These are phyloP conservation scores for Yponomeuta cagnagella DNA, from an alignment of 2,888 invertebrate genomes.

Conservation along the genomic window DNA sequence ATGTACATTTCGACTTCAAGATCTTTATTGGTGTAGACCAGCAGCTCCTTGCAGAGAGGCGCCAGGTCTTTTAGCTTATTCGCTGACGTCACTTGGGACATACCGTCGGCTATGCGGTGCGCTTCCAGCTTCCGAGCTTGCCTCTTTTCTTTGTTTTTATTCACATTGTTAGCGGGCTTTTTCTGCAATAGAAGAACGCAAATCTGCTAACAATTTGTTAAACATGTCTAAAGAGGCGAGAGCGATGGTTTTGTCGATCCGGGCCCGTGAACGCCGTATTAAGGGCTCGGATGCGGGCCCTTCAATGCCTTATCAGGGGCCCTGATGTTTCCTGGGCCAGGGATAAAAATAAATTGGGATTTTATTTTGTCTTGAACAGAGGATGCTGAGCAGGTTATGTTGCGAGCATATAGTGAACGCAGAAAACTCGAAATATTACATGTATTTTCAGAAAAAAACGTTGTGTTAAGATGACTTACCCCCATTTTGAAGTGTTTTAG, in stretches of 20 bases:
- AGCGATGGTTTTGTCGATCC: background rate
- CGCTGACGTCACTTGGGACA: conserved; percentile 76
- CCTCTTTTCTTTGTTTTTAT: conserved; percentile 78
- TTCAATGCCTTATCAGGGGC: background rate
- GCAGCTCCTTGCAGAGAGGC: conserved; percentile 75
- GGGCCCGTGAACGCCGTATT: background rate
- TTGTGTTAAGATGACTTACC: background rate
- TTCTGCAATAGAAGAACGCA: conserved; percentile 48
- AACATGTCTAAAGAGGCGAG: background rate
- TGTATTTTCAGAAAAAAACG: background rate
- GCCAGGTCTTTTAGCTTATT: conserved; percentile 77
- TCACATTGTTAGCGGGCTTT: conserved; percentile 54
- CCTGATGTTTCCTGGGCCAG: too few relatives aligned
- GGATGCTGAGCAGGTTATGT: background rate
- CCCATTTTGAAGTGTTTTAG: background rate
- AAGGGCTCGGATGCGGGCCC: background rate
- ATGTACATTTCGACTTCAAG: conserved; percentile 77
- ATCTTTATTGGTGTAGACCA: conserved; percentile 77
- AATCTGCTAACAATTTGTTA: background rate
- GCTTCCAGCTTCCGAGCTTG: conserved; percentile 78
- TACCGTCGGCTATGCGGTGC: conserved; percentile 75
- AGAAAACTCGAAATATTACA: background rate
- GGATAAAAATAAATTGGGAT: too few relatives aligned
- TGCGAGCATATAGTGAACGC: background rate
- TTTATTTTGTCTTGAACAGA: background rate